A percentile compares a stretch with the other conserved stretches of the same genome.
Evolutionary conservation across 2,888 invertebrate genomes (phyloP).

Genomic region (Scaptomyza cyrtandrae): DNA sequence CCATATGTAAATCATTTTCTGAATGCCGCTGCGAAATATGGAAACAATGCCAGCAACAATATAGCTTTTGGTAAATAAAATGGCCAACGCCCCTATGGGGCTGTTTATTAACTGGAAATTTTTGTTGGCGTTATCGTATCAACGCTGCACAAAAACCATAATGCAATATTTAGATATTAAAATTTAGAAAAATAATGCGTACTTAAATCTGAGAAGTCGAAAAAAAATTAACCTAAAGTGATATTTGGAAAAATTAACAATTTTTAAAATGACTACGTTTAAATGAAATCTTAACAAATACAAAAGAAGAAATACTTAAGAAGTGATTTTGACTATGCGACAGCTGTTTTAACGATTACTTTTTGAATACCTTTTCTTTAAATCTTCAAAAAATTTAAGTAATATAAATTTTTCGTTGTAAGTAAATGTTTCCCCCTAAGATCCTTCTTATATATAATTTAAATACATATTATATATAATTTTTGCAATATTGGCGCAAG

Average conservation of each 20-base stretch:
- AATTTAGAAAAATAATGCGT: neutral
- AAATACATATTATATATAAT: neutral
- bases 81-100: slow-evolving; percentile 69
- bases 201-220: neutral
- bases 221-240: slow-evolving; percentile 17
- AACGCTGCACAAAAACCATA: slow-evolving; percentile 3
- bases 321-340: slow-evolving; percentile 2
- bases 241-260: slow-evolving; percentile 19
- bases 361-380: neutral
- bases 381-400: neutral
- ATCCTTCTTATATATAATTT: neutral
- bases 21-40: slow-evolving; percentile 62
- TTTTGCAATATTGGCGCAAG: neutral
- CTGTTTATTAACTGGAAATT: neutral
- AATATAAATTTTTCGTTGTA: too few relatives aligned
- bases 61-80: slow-evolving; percentile 73
- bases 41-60: slow-evolving; percentile 45
- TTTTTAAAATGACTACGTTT: neutral
- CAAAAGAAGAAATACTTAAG: too few relatives aligned
- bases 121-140: neutral
- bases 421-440: too few relatives aligned
- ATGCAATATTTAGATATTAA: slow-evolving; percentile 26
- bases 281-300: too few relatives aligned
- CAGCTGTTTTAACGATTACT: neutral
- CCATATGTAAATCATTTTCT: slow-evolving; percentile 55